phyloP scores from a whole-genome alignment of 2,113 vertebrate species.

The Emydura subglobosa region DNA sequence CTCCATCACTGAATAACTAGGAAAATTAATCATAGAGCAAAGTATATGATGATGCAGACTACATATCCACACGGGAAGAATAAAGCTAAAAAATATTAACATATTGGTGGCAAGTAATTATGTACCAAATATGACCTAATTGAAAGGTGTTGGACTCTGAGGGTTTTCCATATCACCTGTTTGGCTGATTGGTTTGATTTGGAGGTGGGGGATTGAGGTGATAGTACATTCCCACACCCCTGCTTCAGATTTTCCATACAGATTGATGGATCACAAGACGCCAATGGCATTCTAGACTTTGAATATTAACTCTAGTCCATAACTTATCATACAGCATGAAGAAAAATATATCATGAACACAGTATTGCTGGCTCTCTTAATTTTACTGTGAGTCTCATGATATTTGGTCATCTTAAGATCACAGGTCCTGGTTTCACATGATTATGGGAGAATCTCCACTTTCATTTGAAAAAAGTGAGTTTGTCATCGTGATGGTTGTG shows the following conservation, averaged over 20 bases:
- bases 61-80: not conserved
- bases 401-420: not conserved
- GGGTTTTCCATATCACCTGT: not conserved
- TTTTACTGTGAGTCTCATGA: not conserved
- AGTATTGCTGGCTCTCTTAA: not conserved
- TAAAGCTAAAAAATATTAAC: not conserved
- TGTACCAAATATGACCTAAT: not conserved
- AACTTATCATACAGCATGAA: not conserved
- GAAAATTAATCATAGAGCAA: not conserved
- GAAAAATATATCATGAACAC: not conserved
- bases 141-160: not conserved
- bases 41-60: not conserved
- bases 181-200: accelerated
- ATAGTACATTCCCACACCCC: not conserved
- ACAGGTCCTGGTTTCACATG: not conserved
- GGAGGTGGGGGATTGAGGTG: not conserved
- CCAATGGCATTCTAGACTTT: not conserved
- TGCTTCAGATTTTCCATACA: not conserved
- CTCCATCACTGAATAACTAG: not conserved
- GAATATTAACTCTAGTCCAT: not conserved
- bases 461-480: not conserved
- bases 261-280: not conserved
- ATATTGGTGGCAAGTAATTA: not conserved
- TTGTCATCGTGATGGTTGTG: accelerated
- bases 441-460: not conserved